phyloP scores from a whole-genome alignment of 2,113 vertebrate species.

The Danionella cerebrum region DNA sequence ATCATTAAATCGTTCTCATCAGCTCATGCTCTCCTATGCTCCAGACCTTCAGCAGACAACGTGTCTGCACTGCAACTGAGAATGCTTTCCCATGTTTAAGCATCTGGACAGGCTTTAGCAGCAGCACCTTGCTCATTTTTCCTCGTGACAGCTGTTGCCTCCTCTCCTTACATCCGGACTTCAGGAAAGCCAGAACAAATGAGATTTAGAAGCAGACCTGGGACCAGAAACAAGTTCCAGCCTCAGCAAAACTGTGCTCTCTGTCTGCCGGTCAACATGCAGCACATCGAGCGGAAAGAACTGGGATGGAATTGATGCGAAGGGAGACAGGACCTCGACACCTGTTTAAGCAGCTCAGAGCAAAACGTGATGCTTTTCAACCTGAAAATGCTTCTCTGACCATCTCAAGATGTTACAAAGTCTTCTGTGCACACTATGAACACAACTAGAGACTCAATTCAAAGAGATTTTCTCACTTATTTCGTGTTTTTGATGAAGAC shows the following conservation, averaged over 20 bases:
- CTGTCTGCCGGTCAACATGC: slow-evolving; percentile 26
- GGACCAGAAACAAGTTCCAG: slow-evolving; percentile 41
- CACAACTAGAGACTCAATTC: too few species aligned
- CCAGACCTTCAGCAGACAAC: too few species aligned
- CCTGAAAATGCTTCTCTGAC: slow-evolving; percentile 33
- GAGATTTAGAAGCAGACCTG: slow-evolving; percentile 39
- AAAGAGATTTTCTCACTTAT: too few species aligned
- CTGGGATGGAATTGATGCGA: slow-evolving; percentile 10
- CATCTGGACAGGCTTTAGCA: slow-evolving; percentile 13
- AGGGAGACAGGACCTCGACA: slow-evolving; percentile 7
- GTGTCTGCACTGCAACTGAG: neutral
- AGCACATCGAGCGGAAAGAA: neutral
- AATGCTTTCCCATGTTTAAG: neutral
- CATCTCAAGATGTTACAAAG: too few species aligned
- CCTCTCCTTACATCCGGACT: neutral
- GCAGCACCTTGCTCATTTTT: neutral
- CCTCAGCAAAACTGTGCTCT: slow-evolving; percentile 39
- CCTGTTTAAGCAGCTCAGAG: slow-evolving; percentile 13
- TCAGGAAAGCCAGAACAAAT: slow-evolving; percentile 42
- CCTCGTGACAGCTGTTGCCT: slow-evolving; percentile 1
- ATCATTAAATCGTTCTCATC: too few species aligned
- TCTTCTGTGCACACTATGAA: too few species aligned
- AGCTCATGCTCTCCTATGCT: too few species aligned
- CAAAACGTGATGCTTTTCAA: slow-evolving; percentile 18
- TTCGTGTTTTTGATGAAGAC: too few species aligned